Conservation (phyloP, 2,888 invertebrate genomes). For the Deilephila elpenor region DNA sequence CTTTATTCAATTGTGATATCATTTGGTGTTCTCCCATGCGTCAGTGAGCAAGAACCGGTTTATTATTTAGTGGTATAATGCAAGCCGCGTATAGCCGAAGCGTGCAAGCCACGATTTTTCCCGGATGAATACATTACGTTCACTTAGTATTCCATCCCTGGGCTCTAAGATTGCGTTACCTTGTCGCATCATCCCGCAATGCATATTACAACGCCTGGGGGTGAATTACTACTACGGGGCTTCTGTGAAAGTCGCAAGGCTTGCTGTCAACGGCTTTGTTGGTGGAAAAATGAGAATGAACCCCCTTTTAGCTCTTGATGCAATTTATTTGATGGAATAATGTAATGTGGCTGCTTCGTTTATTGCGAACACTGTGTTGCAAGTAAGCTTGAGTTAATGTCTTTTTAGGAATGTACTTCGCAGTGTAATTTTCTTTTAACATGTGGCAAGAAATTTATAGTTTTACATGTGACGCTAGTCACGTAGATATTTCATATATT, state of each 20-base stretch:
- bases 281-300: constrained; percentile 11
- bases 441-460: too few species aligned
- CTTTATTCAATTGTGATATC: background rate
- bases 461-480: too few species aligned
- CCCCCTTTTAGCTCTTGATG: background rate
- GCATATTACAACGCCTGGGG: constrained; percentile 64
- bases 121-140: constrained; percentile 69
- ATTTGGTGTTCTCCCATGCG: constrained; percentile 8
- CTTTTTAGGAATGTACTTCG: too few species aligned
- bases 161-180: constrained; percentile 71
- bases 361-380: background rate
- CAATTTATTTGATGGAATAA: background rate
- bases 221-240: constrained; percentile 38
- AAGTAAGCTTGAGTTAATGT: background rate
- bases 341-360: background rate
- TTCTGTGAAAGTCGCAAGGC: background rate
- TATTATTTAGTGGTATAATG: constrained; percentile 15
- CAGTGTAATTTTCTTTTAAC: too few species aligned
- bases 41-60: constrained; percentile 3
- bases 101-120: constrained; percentile 65
- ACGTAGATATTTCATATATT: too few species aligned
- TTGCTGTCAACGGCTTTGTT: constrained; percentile 5
- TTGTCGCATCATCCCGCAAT: constrained; percentile 68
- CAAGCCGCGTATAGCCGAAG: constrained; percentile 47
- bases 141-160: constrained; percentile 67